Base-by-base conservation (phyloP, 2,888 invertebrate species). In the Ecliptopera silaceata region DNA sequence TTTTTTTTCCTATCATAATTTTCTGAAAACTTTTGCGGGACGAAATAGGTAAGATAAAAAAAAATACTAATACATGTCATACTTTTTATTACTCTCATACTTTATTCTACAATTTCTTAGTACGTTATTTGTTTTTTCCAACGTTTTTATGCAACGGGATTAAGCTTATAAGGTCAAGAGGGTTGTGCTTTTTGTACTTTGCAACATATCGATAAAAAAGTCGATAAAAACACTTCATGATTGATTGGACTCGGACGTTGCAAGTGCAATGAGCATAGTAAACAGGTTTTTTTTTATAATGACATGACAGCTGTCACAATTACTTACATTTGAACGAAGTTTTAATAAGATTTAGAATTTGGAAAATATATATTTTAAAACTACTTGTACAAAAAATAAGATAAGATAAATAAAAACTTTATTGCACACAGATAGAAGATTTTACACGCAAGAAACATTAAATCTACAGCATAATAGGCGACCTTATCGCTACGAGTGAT, bases 151-250 rank as follows among this genome's bases (percentile, higher is more conserved):
- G 69, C 70, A 75, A 71, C 68, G 56, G 70, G 71, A 77, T 77
- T 75, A 77, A 67, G 64, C 68, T 67, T 73, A 69, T 77, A 76
- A 75, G 75, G 75, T 74, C 75, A 72, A 59, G 46, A 59, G 57
- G 62, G 45, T 42, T 48, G 55, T 31, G 45, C 48, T 73, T 74
- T 75, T 71, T 72, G 61, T 63, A 53, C 59, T 64, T 64, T 59
- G 54, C 57, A 64, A 61, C 56, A 61, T 65, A 56, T 70, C 58
- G 51, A 58, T 63, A 56, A 69, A 69, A 69, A 64, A 34, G 31
- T 60, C 61, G 55, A 59, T 61, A 64, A 64, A 68, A 68, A 65
- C 61, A 6, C 20, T 67, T 64, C 56, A 74, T 74, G 72, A 77
- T 72, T 72, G 74, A 75, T 73, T 64, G 62, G 54, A 60, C 56